Conservation (phyloP, 1,140 invertebrate species). For the Fopius arisanus region DNA sequence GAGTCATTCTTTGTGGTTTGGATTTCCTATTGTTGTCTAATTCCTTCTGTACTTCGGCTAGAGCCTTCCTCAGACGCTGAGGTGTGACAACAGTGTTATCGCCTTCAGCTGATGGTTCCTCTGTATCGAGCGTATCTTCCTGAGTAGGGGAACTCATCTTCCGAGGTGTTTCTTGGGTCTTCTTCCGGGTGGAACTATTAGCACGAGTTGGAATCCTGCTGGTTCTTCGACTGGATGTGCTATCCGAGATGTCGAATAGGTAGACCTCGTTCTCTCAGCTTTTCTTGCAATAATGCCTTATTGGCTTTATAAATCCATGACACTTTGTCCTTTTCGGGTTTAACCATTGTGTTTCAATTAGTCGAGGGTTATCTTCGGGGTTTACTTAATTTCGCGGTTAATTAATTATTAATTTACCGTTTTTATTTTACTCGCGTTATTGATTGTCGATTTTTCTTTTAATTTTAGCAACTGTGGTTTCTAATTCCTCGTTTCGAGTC, state of each 20-base stretch:
- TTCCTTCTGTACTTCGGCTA: too few species aligned
- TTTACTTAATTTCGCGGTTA: not conserved
- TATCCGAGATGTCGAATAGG: not conserved
- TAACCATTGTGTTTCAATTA: not conserved
- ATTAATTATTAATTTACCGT: too few species aligned
- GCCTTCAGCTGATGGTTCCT: too few species aligned
- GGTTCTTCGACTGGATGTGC: not conserved
- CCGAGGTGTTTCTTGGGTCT: not conserved
- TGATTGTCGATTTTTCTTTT: too few species aligned
- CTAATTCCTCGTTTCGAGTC: too few species aligned
- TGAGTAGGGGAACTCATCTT: not conserved
- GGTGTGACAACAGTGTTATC: too few species aligned
- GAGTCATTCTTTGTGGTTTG: too few species aligned
- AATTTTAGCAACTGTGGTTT: too few species aligned
- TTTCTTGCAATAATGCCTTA: not conserved
- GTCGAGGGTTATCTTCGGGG: not conserved
- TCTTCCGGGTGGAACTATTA: not conserved
- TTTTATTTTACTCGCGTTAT: too few species aligned
- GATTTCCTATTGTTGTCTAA: too few species aligned
- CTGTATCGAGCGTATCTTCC: too few species aligned
- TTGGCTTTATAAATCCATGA: not conserved
- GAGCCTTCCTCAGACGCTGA: too few species aligned
- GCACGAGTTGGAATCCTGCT: not conserved
- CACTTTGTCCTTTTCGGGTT: not conserved
- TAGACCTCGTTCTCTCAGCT: not conserved